These are phyloP conservation scores for Neosilurus mollespiculum DNA, from an alignment of 2,797 vertebrate genomes.

Conservation along the genomic window DNA sequence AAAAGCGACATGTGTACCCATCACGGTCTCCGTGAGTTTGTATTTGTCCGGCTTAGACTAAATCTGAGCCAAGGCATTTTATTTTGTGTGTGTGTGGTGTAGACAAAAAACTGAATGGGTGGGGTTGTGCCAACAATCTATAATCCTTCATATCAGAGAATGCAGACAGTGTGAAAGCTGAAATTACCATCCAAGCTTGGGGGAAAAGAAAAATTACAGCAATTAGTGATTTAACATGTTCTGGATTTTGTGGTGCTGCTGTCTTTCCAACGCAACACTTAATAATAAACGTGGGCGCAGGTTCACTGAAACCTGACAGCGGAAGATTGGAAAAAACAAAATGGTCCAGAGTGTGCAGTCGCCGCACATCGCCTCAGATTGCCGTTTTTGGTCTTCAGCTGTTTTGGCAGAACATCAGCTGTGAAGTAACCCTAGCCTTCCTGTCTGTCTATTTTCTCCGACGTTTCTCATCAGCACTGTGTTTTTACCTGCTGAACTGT, in stretches of 20 bases:
- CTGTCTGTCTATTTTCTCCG: background rate
- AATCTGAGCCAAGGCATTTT: slow-evolving; percentile 39
- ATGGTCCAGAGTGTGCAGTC: background rate
- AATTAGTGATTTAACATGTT: slow-evolving; percentile 23
- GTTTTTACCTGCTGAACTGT: background rate
- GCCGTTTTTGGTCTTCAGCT: background rate
- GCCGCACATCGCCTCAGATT: background rate
- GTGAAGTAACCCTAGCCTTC: background rate
- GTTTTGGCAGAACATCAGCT: background rate
- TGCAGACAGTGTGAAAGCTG: slow-evolving; percentile 22
- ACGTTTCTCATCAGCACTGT: too few species aligned
- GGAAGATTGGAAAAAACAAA: background rate
- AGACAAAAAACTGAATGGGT: slow-evolving; percentile 18
- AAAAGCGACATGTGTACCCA: slow-evolving; percentile 18
- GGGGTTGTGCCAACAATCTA: slow-evolving; percentile 16
- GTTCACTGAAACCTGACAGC: background rate
- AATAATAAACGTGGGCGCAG: background rate
- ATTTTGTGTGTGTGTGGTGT: slow-evolving; percentile 8
- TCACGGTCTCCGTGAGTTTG: background rate
- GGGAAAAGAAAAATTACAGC: background rate
- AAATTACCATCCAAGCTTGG: slow-evolving; percentile 33
- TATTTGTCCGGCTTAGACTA: slow-evolving; percentile 27
- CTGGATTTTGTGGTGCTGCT: background rate
- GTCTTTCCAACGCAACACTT: background rate
- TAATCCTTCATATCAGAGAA: slow-evolving; percentile 50